phyloP scores from a whole-genome alignment of 2,888 invertebrate genomes.

The Digitonthophagus gazella region DNA sequence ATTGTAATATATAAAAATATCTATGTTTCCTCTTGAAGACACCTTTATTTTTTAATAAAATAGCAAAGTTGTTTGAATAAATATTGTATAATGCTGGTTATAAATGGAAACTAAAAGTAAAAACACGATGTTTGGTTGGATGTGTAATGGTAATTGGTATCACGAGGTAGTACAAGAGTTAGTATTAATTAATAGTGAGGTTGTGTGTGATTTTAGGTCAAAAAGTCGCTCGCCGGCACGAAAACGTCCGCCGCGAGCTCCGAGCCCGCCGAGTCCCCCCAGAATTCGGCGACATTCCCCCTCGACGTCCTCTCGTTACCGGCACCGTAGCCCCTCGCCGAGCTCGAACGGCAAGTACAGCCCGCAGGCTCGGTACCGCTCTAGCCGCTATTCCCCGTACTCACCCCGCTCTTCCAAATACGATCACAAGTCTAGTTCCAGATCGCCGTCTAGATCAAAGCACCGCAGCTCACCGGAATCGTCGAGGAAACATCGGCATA shows the following conservation, averaged over 20 bases:
- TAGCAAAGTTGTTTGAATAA: too few species aligned
- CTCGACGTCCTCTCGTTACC: constrained; percentile 42
- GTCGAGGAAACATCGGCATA: constrained; percentile 56
- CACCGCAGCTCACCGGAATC: constrained; percentile 47
- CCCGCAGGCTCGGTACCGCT: constrained; percentile 40
- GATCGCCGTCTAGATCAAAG: constrained; percentile 25
- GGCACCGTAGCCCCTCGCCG: constrained; percentile 46
- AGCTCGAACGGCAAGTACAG: constrained; percentile 45
- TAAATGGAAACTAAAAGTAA: too few species aligned
- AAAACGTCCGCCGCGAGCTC: constrained; percentile 44
- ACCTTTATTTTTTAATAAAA: too few species aligned
- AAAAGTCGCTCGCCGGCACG: constrained; percentile 50
- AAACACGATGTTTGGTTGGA: background rate
- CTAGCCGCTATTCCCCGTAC: constrained; percentile 44
- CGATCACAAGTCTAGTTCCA: constrained; percentile 32
- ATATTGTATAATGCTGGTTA: too few species aligned
- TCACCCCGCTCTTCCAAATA: constrained; percentile 42
- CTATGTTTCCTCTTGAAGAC: too few species aligned
- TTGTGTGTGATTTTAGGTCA: constrained; percentile 44
- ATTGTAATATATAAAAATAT: too few species aligned
- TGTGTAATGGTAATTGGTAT: background rate
- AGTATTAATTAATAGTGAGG: constrained; percentile 23
- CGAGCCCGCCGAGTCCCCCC: constrained; percentile 49
- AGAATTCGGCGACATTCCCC: constrained; percentile 49
- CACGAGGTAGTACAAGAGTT: constrained; percentile 7